A percentile compares a stretch with the other conserved stretches of the same genome.
Evolutionary conservation across 2,888 invertebrate species (phyloP).

Genomic region (Papilio gigon): DNA sequence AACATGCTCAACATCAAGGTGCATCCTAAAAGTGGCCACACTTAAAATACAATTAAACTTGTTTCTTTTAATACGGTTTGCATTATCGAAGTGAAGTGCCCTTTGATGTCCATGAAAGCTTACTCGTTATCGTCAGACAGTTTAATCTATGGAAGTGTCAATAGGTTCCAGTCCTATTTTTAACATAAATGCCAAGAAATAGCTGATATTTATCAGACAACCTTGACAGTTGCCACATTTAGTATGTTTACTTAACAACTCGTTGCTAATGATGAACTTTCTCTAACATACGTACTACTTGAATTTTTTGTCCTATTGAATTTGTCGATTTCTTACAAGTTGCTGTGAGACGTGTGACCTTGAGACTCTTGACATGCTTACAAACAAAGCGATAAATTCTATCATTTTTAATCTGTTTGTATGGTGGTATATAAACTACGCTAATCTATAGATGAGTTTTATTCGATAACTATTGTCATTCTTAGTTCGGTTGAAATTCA

Average conservation of each 20-base stretch:
- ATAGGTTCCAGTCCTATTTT: not conserved
- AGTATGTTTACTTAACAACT: not conserved
- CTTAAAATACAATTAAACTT: slow-evolving; percentile 13
- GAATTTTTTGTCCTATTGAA: too few relatives aligned
- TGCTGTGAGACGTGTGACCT: too few relatives aligned
- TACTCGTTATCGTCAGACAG: too few relatives aligned
- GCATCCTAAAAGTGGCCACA: slow-evolving; percentile 28
- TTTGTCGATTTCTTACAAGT: too few relatives aligned
- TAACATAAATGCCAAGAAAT: not conserved
- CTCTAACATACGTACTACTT: not conserved
- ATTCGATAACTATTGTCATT: too few relatives aligned
- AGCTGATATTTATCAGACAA: not conserved
- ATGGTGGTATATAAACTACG: too few relatives aligned
- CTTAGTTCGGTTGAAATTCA: not conserved
- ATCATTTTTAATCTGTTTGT: too few relatives aligned
- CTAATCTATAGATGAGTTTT: too few relatives aligned
- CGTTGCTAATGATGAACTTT: not conserved
- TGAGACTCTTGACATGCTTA: not conserved
- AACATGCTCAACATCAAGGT: slow-evolving; percentile 29
- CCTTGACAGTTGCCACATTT: not conserved
- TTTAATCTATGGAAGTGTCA: too few relatives aligned
- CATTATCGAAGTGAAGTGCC: not conserved
- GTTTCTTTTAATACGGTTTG: slow-evolving; percentile 7
- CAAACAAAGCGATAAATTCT: too few relatives aligned
- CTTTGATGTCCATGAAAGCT: not conserved